phyloP scores from a whole-genome alignment of 2,888 invertebrate genomes.

The Pseudococcus jackbeardsleyi region DNA sequence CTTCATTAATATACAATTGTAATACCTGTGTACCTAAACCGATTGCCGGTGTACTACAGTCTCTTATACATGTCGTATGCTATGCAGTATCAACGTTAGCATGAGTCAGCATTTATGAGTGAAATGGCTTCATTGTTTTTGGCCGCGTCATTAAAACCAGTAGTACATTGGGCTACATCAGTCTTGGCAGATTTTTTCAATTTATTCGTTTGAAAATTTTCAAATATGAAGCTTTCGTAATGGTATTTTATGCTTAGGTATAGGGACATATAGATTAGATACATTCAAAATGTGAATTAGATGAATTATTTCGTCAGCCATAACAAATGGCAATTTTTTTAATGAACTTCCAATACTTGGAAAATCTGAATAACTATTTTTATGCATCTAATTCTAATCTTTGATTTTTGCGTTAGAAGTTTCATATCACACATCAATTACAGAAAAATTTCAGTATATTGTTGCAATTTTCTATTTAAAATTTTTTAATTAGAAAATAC shows the following conservation, averaged over 20 bases:
- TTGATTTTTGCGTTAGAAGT: too few species aligned
- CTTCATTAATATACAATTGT: conserved; percentile 8
- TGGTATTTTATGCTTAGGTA: background rate
- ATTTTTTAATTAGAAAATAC: too few species aligned
- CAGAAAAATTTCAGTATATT: too few species aligned
- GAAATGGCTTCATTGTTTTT: conserved; percentile 48
- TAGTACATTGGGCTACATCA: background rate
- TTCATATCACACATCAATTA: too few species aligned
- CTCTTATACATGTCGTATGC: conserved; percentile 18
- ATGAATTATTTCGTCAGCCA: too few species aligned
- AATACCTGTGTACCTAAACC: conserved; percentile 23
- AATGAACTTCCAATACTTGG: too few species aligned
- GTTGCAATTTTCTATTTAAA: too few species aligned
- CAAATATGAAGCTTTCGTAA: background rate
- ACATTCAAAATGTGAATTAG: too few species aligned
- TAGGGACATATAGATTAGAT: too few species aligned
- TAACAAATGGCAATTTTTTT: too few species aligned
- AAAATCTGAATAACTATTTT: too few species aligned
- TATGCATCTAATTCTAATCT: too few species aligned
- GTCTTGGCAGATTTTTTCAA: conserved; percentile 29
- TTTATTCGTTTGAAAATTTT: conserved; percentile 6
- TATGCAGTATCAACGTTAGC: conserved; percentile 19
- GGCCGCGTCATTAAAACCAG: conserved; percentile 31
- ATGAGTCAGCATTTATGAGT: conserved; percentile 32
- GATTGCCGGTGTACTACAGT: background rate